Evolutionary conservation across 92 coral and sea anemone genomes (phyloP), one percentile per base, ranked within the genome.

Genomic region (Epizoanthus fatuus): DNA sequence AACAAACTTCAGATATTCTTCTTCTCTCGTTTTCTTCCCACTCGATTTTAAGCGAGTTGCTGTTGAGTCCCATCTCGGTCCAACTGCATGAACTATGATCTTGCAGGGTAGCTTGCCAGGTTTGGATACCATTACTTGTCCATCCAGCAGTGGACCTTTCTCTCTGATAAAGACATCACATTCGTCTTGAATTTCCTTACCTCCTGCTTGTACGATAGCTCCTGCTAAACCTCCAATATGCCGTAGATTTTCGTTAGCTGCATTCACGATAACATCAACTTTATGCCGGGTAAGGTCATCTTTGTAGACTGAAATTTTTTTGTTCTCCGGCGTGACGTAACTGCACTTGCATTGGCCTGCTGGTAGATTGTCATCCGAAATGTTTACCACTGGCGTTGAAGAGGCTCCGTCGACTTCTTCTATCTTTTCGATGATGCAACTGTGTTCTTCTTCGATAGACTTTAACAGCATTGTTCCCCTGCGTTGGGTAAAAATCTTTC

Each of bases 41-140:
- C 39, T 35, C 72, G 49, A 56, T 19, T 55, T 64, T 11, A 2
- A 1, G 49, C 2, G 63, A 3, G 17, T 63, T 20, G 67, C 65
- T 1, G 25, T 12, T n/a, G 55, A 25, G 4, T 74, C 58, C 95
- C 95, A 91, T 35, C 49, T 90, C 4, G 95, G 95, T 0, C 92
- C 96, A 63, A 93, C 88, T 11, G 89, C 91, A 71, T 95, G 98
- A 19, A 95, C 45, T 67, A 95, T 86, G 19, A 32, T 49, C 65
- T 91, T 84, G 72, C 98, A 91, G 3, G 94, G 92, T 22, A 92
- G 88, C 0, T 71, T 57, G 4, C 98, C 98, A 63, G 89, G 53
- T 1, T 40, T 64, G 3, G 95, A 86, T 5, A 79, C 20, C 10
- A 81, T 44, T 5, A 89, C 88, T 2, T 86, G 45, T 3, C 98